Percentiles rank a stretch among this genome's conserved stretches.
These are phyloP conservation scores for Chiridota heheva DNA, from an alignment of 35 echinoderm and acorn worm species.

Conservation along the genomic window DNA sequence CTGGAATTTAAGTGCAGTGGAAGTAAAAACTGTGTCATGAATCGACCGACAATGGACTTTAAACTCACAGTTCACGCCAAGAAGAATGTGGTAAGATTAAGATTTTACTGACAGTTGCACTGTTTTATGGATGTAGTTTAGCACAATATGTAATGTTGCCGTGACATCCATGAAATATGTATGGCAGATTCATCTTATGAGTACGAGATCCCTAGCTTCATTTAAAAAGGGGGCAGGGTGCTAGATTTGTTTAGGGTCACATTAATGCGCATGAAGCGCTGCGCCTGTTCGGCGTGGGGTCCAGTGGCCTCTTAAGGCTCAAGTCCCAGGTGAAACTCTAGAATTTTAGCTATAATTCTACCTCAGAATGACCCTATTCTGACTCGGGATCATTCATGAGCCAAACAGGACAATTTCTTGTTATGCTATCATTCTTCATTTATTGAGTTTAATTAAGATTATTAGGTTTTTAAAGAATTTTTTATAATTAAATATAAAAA, in stretches of 20 bases:
- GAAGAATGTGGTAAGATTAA: slow-evolving; percentile 39
- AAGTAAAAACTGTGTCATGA: slow-evolving; percentile 63
- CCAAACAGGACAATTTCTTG: not conserved
- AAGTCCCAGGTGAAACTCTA: not conserved
- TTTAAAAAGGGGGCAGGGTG: too few species aligned
- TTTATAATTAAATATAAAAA: too few species aligned
- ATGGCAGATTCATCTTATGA: not conserved
- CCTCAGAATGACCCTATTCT: too few species aligned
- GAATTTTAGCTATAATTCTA: too few species aligned
- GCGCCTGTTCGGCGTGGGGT: too few species aligned
- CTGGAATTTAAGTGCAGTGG: slow-evolving; percentile 64
- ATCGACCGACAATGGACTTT: slow-evolving; percentile 31
- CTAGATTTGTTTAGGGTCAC: too few species aligned
- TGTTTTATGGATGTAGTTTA: not conserved
- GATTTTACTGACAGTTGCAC: not conserved
- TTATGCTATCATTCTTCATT: too few species aligned
- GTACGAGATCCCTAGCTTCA: too few species aligned
- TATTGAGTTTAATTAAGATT: too few species aligned
- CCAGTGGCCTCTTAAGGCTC: too few species aligned
- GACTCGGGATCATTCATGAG: not conserved
- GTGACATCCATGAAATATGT: not conserved
- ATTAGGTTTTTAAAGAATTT: too few species aligned
- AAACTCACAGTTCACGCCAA: slow-evolving; percentile 28
- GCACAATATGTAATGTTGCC: not conserved
- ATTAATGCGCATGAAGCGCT: too few species aligned